Conservation (phyloP, 2,888 invertebrate genomes). For the Caenorhabditis panamensis region DNA sequence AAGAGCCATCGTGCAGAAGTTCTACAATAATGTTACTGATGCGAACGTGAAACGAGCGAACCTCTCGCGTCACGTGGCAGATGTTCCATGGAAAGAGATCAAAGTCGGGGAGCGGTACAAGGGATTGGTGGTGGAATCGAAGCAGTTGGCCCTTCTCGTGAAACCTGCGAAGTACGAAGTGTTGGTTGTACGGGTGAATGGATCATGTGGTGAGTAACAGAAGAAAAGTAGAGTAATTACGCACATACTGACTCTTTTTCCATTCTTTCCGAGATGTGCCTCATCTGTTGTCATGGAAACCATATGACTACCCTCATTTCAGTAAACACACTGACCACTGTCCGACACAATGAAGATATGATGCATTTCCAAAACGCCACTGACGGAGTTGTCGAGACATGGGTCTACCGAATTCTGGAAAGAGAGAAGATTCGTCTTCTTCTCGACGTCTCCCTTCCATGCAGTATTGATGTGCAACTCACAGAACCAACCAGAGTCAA, state of each 20-base stretch:
- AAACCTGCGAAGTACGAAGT: constrained; percentile 24
- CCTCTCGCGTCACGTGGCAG: constrained; percentile 22
- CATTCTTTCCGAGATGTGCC: not conserved
- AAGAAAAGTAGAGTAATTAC: not conserved
- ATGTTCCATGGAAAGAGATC: constrained; percentile 31
- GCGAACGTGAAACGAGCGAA: constrained; percentile 26
- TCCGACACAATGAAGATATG: constrained; percentile 21
- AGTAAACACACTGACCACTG: constrained; percentile 38
- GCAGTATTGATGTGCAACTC: constrained; percentile 24
- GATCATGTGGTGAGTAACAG: constrained; percentile 33
- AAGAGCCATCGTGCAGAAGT: constrained; percentile 30
- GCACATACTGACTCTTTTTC: not conserved
- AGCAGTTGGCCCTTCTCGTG: constrained; percentile 14
- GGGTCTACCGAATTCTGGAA: constrained; percentile 26
- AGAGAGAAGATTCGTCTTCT: constrained; percentile 32
- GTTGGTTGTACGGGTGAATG: constrained; percentile 28
- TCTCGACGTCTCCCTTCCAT: constrained; percentile 30
- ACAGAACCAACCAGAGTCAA: not conserved
- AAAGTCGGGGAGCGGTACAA: constrained; percentile 21
- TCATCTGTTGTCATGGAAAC: not conserved
- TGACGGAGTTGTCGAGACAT: constrained; percentile 28
- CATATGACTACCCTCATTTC: not conserved
- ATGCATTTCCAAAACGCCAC: constrained; percentile 36
- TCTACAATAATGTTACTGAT: constrained; percentile 12
- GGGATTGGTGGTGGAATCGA: not conserved